phyloP scores from a whole-genome alignment of 30 jellyfish, hydroid and myxozoan genomes.

The Aurelia aurita complex sp. Pacific region DNA sequence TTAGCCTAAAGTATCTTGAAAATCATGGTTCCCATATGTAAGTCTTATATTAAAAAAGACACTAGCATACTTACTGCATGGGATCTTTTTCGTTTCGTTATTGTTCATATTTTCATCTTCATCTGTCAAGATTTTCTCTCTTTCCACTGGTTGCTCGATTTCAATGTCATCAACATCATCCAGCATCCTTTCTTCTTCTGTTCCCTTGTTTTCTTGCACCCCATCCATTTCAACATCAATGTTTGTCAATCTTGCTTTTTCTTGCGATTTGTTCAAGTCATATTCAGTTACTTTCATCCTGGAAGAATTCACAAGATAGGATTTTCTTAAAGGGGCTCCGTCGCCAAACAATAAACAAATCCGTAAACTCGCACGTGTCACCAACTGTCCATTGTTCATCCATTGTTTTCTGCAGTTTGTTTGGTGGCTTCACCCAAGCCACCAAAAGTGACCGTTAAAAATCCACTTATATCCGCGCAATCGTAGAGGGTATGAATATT shows the following conservation, averaged over 20 bases:
- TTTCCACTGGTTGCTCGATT: slow-evolving; percentile 4
- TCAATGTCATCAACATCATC: slow-evolving; percentile 23
- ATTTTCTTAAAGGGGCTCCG: no score
- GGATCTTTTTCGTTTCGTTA: slow-evolving; percentile 18
- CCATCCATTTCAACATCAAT: slow-evolving; percentile 52
- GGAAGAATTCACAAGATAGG: neutral
- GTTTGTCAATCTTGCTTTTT: slow-evolving; percentile 19
- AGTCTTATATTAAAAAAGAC: neutral
- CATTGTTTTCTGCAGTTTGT: no score
- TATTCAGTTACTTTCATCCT: slow-evolving; percentile 26
- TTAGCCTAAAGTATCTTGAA: no score
- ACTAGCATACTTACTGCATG: slow-evolving; percentile 19
- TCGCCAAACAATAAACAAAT: no score
- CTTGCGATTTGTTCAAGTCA: slow-evolving; percentile 13
- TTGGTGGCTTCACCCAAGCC: no score
- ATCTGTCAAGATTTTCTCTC: slow-evolving; percentile 14
- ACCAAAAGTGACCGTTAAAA: no score
- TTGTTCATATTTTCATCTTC: slow-evolving; percentile 41
- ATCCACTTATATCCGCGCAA: no score
- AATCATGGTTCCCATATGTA: neutral
- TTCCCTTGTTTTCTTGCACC: slow-evolving; percentile 27
- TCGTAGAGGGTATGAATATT: no score
- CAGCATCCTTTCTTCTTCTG: slow-evolving; percentile 30
- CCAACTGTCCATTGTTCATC: no score
- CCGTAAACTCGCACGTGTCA: no score